Percentiles rank a stretch among this genome's conserved stretches.
phyloP scores from a whole-genome alignment of 2,113 vertebrate genomes.

The Nannobrachium achirus region DNA sequence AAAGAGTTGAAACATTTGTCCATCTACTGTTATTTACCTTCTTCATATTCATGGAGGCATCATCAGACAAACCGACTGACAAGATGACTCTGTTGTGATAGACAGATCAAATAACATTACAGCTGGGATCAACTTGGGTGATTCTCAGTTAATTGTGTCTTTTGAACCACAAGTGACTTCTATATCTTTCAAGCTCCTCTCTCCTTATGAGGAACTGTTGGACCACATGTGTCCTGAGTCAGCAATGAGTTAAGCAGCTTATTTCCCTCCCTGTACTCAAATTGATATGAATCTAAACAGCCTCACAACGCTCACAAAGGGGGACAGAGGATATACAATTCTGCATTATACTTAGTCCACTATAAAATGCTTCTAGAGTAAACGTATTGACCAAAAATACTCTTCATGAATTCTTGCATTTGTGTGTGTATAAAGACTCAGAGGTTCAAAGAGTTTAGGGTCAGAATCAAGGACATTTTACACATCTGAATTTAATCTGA shows the following conservation, averaged over 20 bases:
- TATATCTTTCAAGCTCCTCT: slow-evolving; percentile 30
- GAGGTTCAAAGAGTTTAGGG: slow-evolving; percentile 4
- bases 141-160: slow-evolving; percentile 24
- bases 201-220: slow-evolving; percentile 29
- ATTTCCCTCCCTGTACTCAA: slow-evolving; percentile 55
- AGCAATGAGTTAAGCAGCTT: slow-evolving; percentile 71
- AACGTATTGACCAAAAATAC: too few relatives aligned
- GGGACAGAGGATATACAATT: slow-evolving; percentile 10
- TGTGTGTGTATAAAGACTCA: background rate
- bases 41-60: background rate
- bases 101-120: slow-evolving; percentile 1
- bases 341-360: slow-evolving; percentile 53
- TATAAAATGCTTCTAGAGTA: too few relatives aligned
- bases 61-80: slow-evolving; percentile 3
- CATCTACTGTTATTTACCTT: background rate
- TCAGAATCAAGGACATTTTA: slow-evolving; percentile 5
- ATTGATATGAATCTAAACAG: slow-evolving; percentile 51
- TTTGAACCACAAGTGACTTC: slow-evolving; percentile 26
- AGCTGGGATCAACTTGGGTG: background rate
- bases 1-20: too few relatives aligned
- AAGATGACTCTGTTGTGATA: slow-evolving; percentile 20
- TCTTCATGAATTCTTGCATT: slow-evolving; percentile 17
- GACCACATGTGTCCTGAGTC: slow-evolving; percentile 61
- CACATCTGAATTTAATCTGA: slow-evolving; percentile 12
- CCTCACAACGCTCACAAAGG: slow-evolving; percentile 6